Percentiles rank a stretch among this genome's conserved stretches.
Conservation (phyloP, 2,113 vertebrate species). For the Elachura formosa region DNA sequence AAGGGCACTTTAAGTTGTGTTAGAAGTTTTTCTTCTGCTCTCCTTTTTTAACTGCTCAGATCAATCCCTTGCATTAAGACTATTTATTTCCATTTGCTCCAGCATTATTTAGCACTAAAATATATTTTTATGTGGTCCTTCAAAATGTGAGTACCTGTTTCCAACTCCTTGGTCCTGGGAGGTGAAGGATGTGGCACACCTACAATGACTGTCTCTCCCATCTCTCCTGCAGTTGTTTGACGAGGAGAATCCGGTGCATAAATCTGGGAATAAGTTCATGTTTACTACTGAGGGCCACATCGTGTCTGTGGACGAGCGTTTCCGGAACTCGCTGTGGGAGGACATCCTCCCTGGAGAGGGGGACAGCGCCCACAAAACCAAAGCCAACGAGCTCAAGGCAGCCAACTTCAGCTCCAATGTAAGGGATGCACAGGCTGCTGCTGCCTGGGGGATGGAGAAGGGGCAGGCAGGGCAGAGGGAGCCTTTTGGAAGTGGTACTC, state of each 20-base stretch:
- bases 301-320: constrained; percentile 86
- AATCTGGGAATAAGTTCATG: constrained; percentile 88
- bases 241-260: constrained; percentile 94
- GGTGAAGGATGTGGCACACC: rapidly evolving
- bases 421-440: background rate
- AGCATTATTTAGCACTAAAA: background rate
- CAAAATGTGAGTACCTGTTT: rapidly evolving
- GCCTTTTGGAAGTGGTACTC: too few relatives aligned
- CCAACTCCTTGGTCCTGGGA: background rate
- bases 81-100: background rate
- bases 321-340: constrained; percentile 85
- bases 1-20: background rate
- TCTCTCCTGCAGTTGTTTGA: constrained; percentile 84
- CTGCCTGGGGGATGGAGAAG: background rate
- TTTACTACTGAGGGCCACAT: constrained; percentile 98
- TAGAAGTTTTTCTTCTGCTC: background rate
- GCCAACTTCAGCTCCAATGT: constrained; percentile 88
- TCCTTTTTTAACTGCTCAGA: background rate
- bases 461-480: background rate
- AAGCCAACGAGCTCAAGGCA: constrained; percentile 23
- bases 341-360: constrained; percentile 74
- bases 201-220: background rate
- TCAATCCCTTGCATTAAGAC: background rate
- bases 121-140: background rate
- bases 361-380: background rate